Evolutionary conservation across 1,140 invertebrate species (phyloP).

Genomic region (Lepidurus packardi): DNA sequence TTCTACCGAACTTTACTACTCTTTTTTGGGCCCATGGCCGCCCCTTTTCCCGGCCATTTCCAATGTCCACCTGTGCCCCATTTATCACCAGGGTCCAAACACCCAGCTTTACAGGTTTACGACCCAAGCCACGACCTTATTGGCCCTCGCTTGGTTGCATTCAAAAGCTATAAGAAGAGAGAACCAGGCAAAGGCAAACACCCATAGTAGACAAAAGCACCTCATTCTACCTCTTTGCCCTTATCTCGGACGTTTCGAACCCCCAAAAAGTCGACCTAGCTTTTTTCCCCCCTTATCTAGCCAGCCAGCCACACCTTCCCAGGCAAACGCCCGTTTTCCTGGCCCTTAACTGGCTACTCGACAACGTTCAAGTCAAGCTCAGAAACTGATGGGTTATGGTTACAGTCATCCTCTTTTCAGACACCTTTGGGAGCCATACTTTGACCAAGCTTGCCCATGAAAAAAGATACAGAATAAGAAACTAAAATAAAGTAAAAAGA

Average conservation of each 20-base stretch:
- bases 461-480: neutral
- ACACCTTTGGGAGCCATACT: neutral
- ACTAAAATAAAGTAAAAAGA: neutral
- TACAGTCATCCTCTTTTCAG: neutral
- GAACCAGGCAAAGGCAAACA: neutral
- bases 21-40: neutral
- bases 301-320: slow-evolving; percentile 12
- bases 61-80: slow-evolving; percentile 9
- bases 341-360: neutral
- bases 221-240: slow-evolving; percentile 7
- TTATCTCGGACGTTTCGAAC: slow-evolving; percentile 10
- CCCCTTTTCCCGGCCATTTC: neutral
- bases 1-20: too few species aligned
- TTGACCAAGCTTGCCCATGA: neutral
- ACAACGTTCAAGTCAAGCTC: neutral
- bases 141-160: slow-evolving; percentile 7
- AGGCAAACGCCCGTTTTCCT: neutral
- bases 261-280: neutral
- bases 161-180: slow-evolving; percentile 11
- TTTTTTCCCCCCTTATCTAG: neutral
- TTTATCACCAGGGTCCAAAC: neutral
- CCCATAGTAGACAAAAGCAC: neutral
- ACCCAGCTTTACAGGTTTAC: slow-evolving; percentile 16
- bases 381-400: slow-evolving; percentile 10
- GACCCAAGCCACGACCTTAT: neutral